Evolutionary conservation across 2,888 invertebrate species (phyloP).

Genomic region (Eugnorisma glareosa): DNA sequence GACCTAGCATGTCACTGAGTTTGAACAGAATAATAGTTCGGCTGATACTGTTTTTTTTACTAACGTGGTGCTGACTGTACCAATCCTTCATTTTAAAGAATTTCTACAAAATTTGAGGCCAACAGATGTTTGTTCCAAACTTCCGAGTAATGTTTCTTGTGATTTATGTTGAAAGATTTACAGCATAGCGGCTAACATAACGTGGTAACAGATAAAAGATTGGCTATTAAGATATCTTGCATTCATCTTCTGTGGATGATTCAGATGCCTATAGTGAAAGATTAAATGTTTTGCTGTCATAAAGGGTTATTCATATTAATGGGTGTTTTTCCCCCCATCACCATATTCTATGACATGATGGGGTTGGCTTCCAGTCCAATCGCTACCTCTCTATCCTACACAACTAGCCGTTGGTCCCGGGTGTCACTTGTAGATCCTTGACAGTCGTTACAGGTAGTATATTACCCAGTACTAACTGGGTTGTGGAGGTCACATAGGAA

Average conservation of each 20-base stretch:
- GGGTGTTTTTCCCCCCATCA: background rate
- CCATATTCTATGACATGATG: background rate
- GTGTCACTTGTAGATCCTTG: background rate
- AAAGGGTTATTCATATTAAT: background rate
- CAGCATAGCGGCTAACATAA: constrained; percentile 1
- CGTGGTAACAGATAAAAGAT: constrained; percentile 24
- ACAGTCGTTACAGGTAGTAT: background rate
- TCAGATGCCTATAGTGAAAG: constrained; percentile 1
- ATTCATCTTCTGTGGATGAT: constrained; percentile 5
- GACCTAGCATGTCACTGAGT: background rate
- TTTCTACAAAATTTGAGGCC: constrained; percentile 9
- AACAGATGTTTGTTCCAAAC: constrained; percentile 56
- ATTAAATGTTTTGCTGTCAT: background rate
- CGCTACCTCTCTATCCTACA: background rate
- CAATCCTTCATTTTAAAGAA: constrained; percentile 5
- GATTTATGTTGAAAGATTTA: constrained; percentile 52
- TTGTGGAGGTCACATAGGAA: background rate
- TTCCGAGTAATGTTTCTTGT: constrained; percentile 7
- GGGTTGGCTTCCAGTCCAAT: background rate
- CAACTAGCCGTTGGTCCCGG: background rate
- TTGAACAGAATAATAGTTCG: background rate
- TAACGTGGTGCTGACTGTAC: background rate
- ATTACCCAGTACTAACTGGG: background rate
- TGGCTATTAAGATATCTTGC: constrained; percentile 45
- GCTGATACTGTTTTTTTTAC: background rate